Evolutionary conservation across 1,140 invertebrate species (phyloP).

Genomic region (Mesaphorura yosii): DNA sequence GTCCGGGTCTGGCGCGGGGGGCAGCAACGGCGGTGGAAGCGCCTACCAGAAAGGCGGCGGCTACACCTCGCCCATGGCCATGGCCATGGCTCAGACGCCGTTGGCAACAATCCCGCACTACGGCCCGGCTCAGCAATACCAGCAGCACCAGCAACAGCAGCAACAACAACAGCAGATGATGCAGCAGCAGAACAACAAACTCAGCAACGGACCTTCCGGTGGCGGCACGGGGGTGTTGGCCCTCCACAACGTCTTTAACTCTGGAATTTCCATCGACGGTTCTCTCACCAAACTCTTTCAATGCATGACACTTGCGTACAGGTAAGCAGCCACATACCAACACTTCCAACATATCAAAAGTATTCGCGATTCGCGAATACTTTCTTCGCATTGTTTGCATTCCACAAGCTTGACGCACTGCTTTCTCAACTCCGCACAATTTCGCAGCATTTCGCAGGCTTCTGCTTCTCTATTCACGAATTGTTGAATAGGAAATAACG

Average conservation of each 20-base stretch:
- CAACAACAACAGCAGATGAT: not conserved
- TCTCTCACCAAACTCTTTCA: constrained; percentile 89
- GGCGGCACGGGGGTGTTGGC: not conserved
- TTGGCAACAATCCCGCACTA: not conserved
- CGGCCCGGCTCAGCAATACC: not conserved
- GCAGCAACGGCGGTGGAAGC: not conserved
- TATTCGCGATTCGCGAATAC: too few relatives aligned
- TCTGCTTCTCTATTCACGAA: too few relatives aligned
- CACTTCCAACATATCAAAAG: too few relatives aligned
- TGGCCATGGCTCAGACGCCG: not conserved
- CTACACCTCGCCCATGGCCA: not conserved
- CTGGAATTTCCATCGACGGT: constrained; percentile 74
- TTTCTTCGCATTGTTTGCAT: too few relatives aligned
- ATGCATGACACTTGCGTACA: constrained; percentile 93
- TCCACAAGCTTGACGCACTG: too few relatives aligned
- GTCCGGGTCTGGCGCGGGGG: not conserved
- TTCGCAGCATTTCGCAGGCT: too few relatives aligned
- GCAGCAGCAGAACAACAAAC: not conserved
- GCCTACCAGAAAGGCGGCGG: not conserved
- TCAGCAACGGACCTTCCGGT: not conserved
- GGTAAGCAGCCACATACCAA: too few relatives aligned
- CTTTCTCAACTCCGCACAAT: too few relatives aligned
- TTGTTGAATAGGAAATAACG: too few relatives aligned
- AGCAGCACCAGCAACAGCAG: too few relatives aligned
- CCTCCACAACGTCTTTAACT: constrained; percentile 30